Evolutionary conservation across 2,113 vertebrate genomes (phyloP).

Genomic region (Gyps fulvus): DNA sequence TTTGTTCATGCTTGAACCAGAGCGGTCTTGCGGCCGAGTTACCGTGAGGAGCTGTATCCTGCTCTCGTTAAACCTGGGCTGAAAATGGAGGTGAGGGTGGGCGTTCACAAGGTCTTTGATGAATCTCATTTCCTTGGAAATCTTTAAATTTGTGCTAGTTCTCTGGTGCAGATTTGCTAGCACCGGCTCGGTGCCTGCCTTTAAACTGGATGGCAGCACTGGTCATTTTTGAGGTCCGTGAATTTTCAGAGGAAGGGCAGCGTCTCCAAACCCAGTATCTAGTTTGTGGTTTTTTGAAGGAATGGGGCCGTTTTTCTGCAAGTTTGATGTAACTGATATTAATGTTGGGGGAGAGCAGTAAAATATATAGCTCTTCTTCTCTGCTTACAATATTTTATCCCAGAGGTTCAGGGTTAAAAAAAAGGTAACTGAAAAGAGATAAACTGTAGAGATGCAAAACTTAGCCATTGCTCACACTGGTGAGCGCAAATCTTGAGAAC

Average conservation of each 20-base stretch:
- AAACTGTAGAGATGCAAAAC: background rate
- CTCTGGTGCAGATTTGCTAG: background rate
- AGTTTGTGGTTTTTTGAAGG: background rate
- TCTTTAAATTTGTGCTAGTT: background rate
- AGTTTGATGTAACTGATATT: background rate
- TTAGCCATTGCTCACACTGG: background rate
- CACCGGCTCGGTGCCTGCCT: accelerated
- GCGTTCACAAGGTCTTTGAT: background rate
- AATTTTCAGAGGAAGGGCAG: background rate
- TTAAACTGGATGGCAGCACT: background rate
- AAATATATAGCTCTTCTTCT: background rate
- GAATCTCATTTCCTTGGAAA: background rate
- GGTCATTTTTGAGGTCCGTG: accelerated
- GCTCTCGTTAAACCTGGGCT: background rate
- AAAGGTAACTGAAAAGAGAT: background rate
- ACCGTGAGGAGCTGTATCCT: background rate
- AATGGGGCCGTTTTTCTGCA: background rate
- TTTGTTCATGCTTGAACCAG: background rate
- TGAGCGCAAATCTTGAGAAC: background rate
- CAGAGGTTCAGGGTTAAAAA: background rate
- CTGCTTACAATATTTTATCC: background rate
- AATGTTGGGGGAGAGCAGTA: background rate
- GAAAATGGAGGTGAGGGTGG: background rate
- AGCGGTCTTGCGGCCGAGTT: background rate
- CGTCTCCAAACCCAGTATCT: background rate